These are phyloP conservation scores for Drosophila antonietae DNA, from an alignment of 2,888 invertebrate species.

Conservation along the genomic window DNA sequence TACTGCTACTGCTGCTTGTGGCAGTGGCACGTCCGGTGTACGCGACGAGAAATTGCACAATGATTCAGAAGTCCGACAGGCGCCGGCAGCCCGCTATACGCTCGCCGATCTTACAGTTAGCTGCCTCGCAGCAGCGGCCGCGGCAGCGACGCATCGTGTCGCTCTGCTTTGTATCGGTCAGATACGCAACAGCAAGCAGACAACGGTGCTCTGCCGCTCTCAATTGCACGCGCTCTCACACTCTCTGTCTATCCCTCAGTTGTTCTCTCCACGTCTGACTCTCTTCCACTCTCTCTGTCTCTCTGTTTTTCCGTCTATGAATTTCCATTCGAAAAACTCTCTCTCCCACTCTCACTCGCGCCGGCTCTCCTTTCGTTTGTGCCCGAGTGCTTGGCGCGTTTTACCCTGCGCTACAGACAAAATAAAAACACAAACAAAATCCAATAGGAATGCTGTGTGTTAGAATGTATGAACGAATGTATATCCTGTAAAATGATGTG, in stretches of 20 bases:
- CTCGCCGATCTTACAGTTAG: constrained; percentile 56
- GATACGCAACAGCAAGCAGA: constrained; percentile 41
- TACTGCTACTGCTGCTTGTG: constrained; percentile 14
- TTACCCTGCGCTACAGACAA: constrained; percentile 31
- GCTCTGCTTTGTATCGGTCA: constrained; percentile 33
- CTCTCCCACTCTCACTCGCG: constrained; percentile 23
- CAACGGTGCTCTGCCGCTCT: constrained; percentile 15
- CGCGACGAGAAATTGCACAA: constrained; percentile 75
- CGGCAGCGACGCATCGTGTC: constrained; percentile 15
- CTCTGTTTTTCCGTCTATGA: constrained; percentile 36
- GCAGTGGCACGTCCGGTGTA: constrained; percentile 64
- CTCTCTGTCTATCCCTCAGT: not conserved
- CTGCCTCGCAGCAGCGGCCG: constrained; percentile 17
- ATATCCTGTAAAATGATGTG: constrained; percentile 19
- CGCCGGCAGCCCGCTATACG: constrained; percentile 36
- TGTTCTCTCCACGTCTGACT: constrained; percentile 7
- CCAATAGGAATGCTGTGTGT: constrained; percentile 27
- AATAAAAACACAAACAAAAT: constrained; percentile 23
- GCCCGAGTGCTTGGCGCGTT: constrained; percentile 21
- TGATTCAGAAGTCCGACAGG: constrained; percentile 64
- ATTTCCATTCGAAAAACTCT: constrained; percentile 44
- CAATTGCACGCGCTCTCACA: constrained; percentile 3
- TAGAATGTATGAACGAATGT: not conserved
- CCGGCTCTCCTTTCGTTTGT: constrained; percentile 18
- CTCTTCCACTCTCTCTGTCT: constrained; percentile 11